A percentile compares a stretch with the other conserved stretches of the same genome.
Evolutionary conservation across 2,113 vertebrate species (phyloP).

Genomic region (Takifugu flavidus): DNA sequence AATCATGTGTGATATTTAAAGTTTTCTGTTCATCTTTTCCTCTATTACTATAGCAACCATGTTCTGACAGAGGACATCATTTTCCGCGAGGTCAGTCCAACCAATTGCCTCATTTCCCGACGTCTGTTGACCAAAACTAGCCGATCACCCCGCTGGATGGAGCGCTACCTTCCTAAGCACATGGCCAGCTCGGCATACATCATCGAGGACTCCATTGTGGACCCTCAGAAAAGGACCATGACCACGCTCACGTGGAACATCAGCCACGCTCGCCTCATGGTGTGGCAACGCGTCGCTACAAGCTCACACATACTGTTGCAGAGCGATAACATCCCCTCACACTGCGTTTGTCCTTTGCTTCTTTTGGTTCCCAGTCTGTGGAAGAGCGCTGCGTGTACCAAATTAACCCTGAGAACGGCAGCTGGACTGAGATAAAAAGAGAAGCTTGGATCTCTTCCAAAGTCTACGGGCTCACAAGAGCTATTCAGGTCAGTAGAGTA

Average conservation of each 20-base stretch:
- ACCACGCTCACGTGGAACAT: constrained; percentile 97
- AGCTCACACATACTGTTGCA: background rate
- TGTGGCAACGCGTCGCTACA: constrained; percentile 42
- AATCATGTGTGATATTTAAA: background rate
- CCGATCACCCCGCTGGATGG: constrained; percentile 91
- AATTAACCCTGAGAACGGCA: constrained; percentile 85
- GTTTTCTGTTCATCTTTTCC: background rate
- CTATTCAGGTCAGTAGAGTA: constrained; percentile 83
- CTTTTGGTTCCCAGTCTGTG: constrained; percentile 74
- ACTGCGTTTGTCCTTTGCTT: constrained; percentile 14
- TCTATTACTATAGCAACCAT: constrained; percentile 82
- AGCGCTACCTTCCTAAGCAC: constrained; percentile 88
- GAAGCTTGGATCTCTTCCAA: constrained; percentile 95
- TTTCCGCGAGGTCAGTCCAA: constrained; percentile 90
- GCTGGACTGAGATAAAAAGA: constrained; percentile 90
- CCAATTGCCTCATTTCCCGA: constrained; percentile 92
- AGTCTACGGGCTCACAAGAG: constrained; percentile 87
- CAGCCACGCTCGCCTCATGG: constrained; percentile 91
- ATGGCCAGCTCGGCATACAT: constrained; percentile 92
- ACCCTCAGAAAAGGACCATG: constrained; percentile 90
- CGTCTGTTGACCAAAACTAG: constrained; percentile 97
- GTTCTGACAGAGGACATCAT: constrained; percentile 96
- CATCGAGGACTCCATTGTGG: constrained; percentile 95
- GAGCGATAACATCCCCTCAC: background rate
- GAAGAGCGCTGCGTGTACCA: constrained; percentile 89